phyloP scores from a whole-genome alignment of 2,113 vertebrate species.

The Spea multiplicata region DNA sequence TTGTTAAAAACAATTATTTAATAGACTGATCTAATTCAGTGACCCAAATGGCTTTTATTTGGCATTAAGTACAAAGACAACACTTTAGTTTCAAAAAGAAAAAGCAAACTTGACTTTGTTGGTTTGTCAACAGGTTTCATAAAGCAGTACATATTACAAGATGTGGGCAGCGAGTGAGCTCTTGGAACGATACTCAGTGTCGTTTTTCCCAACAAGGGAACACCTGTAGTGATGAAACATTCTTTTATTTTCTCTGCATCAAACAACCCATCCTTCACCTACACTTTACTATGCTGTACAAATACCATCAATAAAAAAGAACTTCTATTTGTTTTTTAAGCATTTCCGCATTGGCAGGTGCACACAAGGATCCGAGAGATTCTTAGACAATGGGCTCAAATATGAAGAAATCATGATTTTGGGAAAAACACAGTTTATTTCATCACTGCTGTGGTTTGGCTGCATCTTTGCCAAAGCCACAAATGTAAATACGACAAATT shows the following conservation, averaged over 20 bases:
- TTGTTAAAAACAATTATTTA: too few species aligned
- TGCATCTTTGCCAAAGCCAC: too few species aligned
- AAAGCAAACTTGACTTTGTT: too few species aligned
- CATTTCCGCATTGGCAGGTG: neutral
- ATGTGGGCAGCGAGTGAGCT: neutral
- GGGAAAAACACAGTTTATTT: too few species aligned
- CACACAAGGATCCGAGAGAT: neutral
- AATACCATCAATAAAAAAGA: neutral
- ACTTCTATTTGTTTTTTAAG: neutral
- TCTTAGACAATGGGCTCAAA: too few species aligned
- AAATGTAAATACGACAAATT: too few species aligned
- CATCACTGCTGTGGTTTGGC: too few species aligned
- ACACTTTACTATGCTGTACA: neutral
- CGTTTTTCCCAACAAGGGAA: neutral
- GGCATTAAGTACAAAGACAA: too few species aligned
- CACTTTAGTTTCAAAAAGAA: neutral
- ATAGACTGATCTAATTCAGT: too few species aligned
- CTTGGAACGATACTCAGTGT: neutral
- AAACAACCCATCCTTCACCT: constrained; percentile 12
- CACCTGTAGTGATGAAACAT: constrained; percentile 23
- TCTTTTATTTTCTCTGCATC: constrained; percentile 3
- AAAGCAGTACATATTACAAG: neutral
- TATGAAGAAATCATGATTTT: too few species aligned
- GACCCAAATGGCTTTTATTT: too few species aligned
- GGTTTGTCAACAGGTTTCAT: neutral